Evolutionary conservation across 2,797 vertebrate species (phyloP), one percentile per base, ranked within the genome.

Genomic region (Bufotes viridis): DNA sequence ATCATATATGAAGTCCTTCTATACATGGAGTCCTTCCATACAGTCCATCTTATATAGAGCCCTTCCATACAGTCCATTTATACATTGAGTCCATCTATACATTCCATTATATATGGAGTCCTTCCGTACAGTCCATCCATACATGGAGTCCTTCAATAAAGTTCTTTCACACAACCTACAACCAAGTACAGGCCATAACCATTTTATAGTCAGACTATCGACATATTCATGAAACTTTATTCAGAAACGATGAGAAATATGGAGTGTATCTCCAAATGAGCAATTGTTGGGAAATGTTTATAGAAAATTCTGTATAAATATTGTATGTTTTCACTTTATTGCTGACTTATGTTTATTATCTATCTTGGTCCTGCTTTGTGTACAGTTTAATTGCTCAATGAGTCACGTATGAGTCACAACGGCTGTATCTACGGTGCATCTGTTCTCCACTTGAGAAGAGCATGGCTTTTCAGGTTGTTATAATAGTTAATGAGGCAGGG

Each of bases 361-460:
- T 60, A 17, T 78, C 72, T 78, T 76, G 58, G 15, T 61, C 83
- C 72, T 85, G 57, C 83, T 17, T 85, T 85, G 34, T 49, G 42
- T 24, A 76, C 22, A 78, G 72, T n/a, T 53, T 85, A 85, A 85
- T 84, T 57, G 63, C 67, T 72, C n/a, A 24, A 15, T 85, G 83
- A 85, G 78, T 81, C 78, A 78, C 61, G 14, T 57, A 26, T 87
- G 85, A 78, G 65, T 81, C 85, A 81, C 67, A 26, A n/a, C 13
- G 10, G 20, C 20, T 72, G 58, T 20, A 78, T 55, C 84, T 74
- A 70, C 60, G 65, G 20, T 69, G 65, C 72, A 34, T 42, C 81
- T 84, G 29, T 84, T 75, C 58, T 75, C 70, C 70, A 74, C 83
- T 78, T 76, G 22, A 65, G 61, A 49, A 63, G 60, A 20, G 10